phyloP scores from a whole-genome alignment of 1,140 invertebrate genomes.

The Bathynomus jamesi region DNA sequence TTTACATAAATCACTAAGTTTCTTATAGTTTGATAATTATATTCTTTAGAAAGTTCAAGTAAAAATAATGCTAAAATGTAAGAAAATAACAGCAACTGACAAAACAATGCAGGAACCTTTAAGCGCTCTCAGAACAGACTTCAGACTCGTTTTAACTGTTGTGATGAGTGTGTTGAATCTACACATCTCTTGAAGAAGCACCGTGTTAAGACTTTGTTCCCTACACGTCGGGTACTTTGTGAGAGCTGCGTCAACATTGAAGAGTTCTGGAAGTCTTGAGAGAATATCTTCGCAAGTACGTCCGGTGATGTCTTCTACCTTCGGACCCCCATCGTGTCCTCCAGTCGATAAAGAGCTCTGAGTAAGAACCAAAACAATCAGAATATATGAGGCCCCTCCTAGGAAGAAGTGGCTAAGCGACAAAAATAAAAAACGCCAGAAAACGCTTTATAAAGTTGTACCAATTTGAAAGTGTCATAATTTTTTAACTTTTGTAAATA shows the following conservation, averaged over 20 bases:
- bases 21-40: too few relatives aligned
- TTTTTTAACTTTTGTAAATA: too few relatives aligned
- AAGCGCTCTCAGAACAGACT: constrained; percentile 30
- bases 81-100: not conserved
- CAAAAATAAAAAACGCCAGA: too few relatives aligned
- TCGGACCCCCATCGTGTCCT: constrained; percentile 42
- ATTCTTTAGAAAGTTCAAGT: too few relatives aligned
- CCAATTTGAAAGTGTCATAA: too few relatives aligned
- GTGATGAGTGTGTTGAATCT: constrained; percentile 48
- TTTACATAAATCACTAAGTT: too few relatives aligned
- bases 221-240: constrained; percentile 48
- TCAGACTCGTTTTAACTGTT: constrained; percentile 43
- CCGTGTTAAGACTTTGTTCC: constrained; percentile 52
- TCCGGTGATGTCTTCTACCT: constrained; percentile 43
- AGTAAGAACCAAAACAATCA: not conserved
- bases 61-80: too few relatives aligned
- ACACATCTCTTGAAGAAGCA: constrained; percentile 53
- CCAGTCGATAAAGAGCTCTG: constrained; percentile 1
- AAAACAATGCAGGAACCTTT: constrained; percentile 12
- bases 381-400: too few relatives aligned
- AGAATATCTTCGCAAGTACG: constrained; percentile 48
- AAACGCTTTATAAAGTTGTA: too few relatives aligned
- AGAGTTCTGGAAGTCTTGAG: constrained; percentile 46
- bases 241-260: constrained; percentile 45
- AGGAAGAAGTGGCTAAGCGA: too few relatives aligned